phyloP scores from a whole-genome alignment of 2,797 vertebrate species.

The Otus scops region DNA sequence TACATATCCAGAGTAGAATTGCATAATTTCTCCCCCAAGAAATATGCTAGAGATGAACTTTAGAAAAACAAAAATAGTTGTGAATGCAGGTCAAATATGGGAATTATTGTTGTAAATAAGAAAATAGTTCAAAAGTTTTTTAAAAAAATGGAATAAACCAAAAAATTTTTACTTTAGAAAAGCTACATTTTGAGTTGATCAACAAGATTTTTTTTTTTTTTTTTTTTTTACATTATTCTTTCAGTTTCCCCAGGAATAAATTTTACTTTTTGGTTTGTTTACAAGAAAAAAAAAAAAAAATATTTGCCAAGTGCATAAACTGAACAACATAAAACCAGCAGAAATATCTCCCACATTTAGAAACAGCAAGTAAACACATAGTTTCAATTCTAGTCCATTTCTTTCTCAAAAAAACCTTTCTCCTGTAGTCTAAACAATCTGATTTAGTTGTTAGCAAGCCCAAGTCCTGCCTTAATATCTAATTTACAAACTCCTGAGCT shows the following conservation, averaged over 20 bases:
- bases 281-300: neutral
- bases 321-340: neutral
- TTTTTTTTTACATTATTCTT: neutral
- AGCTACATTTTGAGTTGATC: neutral
- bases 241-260: neutral
- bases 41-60: neutral
- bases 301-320: neutral
- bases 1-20: neutral
- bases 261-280: neutral
- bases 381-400: neutral
- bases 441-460: neutral
- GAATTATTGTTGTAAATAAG: neutral
- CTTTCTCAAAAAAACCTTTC: neutral
- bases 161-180: neutral
- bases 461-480: neutral
- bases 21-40: neutral
- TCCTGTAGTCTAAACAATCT: constrained; percentile 31
- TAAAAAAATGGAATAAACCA: neutral
- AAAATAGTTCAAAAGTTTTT: neutral
- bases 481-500: neutral
- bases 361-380: neutral
- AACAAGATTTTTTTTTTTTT: neutral
- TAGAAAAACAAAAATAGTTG: neutral
- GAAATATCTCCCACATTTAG: neutral
- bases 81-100: neutral